Base-by-base conservation (phyloP, 2,113 vertebrate species). In the Chrysochloris asiatica region DNA sequence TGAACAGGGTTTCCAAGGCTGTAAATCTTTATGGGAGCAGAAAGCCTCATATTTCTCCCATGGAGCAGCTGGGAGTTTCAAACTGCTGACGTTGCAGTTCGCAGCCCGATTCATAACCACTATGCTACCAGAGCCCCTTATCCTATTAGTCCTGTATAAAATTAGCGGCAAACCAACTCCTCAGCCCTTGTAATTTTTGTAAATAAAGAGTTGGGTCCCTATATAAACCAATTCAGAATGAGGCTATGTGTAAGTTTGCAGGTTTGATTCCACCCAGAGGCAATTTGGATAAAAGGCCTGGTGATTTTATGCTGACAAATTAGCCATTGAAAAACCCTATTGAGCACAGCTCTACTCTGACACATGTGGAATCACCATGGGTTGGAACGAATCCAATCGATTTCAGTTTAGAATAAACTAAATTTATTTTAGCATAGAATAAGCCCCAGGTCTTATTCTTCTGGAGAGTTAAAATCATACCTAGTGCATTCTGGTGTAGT, bases 171-270 rank as follows among this genome's bases (percentile, higher is more conserved):
- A 56, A 86, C 8, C 52, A 85, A 75, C 86, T 83, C 38, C n/a
- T 88, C 78, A 81, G 78, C 3, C 24, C 72, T 85, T 75, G 47
- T 75, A 56, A 41, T 65, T 77, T 3, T 54, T 72, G 73, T 81
- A 3, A 82, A 59, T 72, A 8, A 86, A 90, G 10, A 80, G 6
- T 36, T 88, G 67, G 61, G 36, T 93, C 54, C 45, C 12, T 33
- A 36, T 30, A n/a, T 45, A 45, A 21, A 45, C 13, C 36, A 92
- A 61, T 85, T 92, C 89, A 88, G 45, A 95, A 56, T n/a, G 67
- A 2, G 38, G 21, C 36, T 69, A 38, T 22, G 19, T 11, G 8
- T 22, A 69, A 38, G 36, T 17, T 24, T 69, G 67, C n/a, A 21
- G 21, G 67, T 38, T 67, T 4, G 12, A 38, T n/a, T 69, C 67